A percentile compares a stretch with the other conserved stretches of the same genome.
These are phyloP conservation scores for Mobula birostris DNA, from an alignment of 2,113 vertebrate species.

Conservation along the genomic window DNA sequence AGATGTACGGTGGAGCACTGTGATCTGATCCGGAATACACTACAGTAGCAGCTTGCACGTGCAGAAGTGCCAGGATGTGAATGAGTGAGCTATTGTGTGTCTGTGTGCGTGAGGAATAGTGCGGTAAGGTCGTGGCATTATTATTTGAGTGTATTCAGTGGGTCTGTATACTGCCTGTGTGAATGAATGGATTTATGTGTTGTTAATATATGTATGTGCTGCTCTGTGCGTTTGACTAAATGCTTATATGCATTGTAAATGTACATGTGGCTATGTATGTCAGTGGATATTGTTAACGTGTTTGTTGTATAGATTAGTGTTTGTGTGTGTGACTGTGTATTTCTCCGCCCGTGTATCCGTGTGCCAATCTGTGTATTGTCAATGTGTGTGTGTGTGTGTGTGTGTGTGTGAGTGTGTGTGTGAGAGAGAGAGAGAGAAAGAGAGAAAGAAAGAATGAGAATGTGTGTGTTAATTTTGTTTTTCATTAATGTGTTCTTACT, in stretches of 20 bases:
- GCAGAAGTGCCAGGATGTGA: neutral
- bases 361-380: neutral
- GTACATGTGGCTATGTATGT: neutral
- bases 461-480: neutral
- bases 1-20: neutral
- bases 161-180: neutral
- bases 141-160: neutral
- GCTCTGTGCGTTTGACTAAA: neutral
- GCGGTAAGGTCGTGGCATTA: neutral
- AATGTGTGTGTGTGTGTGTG: neutral
- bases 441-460: neutral
- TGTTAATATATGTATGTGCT: neutral
- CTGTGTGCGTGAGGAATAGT: neutral
- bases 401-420: neutral
- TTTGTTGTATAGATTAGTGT: neutral
- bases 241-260: neutral
- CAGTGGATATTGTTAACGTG: neutral
- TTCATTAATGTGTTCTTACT: neutral
- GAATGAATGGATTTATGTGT: neutral
- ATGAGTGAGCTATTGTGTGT: neutral
- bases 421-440: no score
- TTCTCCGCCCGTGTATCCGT: neutral
- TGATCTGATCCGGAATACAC: neutral
- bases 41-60: neutral
- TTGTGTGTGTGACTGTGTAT: neutral